Evolutionary conservation across 2,888 invertebrate species (phyloP).

Genomic region (Kuschelorhynchus macadamiae): DNA sequence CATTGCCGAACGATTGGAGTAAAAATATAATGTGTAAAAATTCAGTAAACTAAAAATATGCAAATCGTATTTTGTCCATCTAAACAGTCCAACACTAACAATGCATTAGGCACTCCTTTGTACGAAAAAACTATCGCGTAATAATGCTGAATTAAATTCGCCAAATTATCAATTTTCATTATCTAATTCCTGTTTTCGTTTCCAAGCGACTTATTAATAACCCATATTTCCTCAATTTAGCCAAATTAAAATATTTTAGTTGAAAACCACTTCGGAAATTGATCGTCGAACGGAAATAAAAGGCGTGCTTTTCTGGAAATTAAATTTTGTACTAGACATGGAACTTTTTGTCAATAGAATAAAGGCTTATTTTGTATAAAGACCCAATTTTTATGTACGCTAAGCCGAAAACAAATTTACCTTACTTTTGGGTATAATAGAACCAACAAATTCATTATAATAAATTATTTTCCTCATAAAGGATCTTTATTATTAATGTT

Average conservation of each 20-base stretch:
- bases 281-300: slow-evolving; percentile 43
- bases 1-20: too few species aligned
- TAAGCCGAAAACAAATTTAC: slow-evolving; percentile 18
- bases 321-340: slow-evolving; percentile 39
- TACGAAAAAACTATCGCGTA: too few species aligned
- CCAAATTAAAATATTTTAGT: slow-evolving; percentile 39
- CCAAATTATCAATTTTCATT: slow-evolving; percentile 12
- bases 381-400: slow-evolving; percentile 21
- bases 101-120: too few species aligned
- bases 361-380: slow-evolving; percentile 41
- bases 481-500: too few species aligned
- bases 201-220: slow-evolving; percentile 32
- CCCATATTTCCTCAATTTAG: slow-evolving; percentile 19
- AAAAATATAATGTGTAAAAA: too few species aligned
- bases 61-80: too few species aligned
- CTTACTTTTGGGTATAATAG: slow-evolving; percentile 11
- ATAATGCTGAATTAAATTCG: background rate
- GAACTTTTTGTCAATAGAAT: slow-evolving; percentile 45
- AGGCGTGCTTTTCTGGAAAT: slow-evolving; percentile 41
- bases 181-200: slow-evolving; percentile 11
- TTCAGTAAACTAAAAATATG: too few species aligned
- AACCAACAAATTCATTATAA: slow-evolving; percentile 16
- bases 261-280: slow-evolving; percentile 40
- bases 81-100: too few species aligned
- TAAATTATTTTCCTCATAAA: slow-evolving; percentile 1